phyloP scores from a whole-genome alignment of 2,113 vertebrate species.

The Marmota monax region DNA sequence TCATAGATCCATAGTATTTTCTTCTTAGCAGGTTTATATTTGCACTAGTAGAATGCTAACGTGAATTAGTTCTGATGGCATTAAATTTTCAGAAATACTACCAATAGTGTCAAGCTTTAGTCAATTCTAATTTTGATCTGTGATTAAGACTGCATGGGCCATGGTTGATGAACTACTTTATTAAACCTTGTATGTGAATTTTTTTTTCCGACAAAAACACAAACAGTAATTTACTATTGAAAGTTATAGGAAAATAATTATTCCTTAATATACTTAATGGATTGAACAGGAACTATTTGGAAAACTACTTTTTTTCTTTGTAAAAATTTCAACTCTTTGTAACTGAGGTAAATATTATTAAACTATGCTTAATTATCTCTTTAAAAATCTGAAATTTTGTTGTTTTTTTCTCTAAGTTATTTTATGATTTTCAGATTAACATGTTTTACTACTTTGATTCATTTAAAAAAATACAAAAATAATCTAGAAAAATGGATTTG shows the following conservation, averaged over 20 bases:
- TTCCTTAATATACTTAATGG: not conserved
- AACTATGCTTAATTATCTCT: not conserved
- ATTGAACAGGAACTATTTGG: not conserved
- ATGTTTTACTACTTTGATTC: not conserved
- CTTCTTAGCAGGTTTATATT: not conserved
- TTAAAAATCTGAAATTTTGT: not conserved
- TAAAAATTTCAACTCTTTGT: not conserved
- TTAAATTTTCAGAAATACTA: not conserved
- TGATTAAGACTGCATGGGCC: not conserved
- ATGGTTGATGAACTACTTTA: not conserved
- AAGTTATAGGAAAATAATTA: slow-evolving; percentile 28
- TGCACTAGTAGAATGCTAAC: not conserved
- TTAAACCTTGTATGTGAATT: not conserved
- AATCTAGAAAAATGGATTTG: not conserved
- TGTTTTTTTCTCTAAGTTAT: not conserved
- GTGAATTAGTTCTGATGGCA: not conserved
- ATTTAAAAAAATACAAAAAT: not conserved
- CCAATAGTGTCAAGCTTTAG: too few relatives aligned
- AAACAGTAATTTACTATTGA: not conserved
- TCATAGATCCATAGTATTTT: not conserved
- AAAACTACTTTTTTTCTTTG: not conserved
- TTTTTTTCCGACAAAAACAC: not conserved
- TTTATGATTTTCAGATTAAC: not conserved
- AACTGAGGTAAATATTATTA: not conserved
- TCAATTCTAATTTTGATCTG: not conserved